These are phyloP conservation scores for Sebastes steindachneri DNA, from an alignment of 2,797 vertebrate species.

Conservation along the genomic window DNA sequence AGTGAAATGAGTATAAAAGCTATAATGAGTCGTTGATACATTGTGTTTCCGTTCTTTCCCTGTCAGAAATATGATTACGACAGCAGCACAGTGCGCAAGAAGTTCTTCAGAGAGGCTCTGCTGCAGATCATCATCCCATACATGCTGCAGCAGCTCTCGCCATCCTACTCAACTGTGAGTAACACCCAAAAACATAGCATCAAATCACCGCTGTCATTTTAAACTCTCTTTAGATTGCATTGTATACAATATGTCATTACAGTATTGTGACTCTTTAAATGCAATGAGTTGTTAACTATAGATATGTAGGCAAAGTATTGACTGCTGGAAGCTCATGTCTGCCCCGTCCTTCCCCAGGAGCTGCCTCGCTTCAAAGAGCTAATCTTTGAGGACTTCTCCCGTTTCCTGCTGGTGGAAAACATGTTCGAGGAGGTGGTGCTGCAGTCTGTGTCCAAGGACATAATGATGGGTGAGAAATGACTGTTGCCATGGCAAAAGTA, in stretches of 20 bases:
- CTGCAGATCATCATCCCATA: constrained; percentile 97
- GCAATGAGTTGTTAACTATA: not conserved
- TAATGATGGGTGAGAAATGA: constrained; percentile 90
- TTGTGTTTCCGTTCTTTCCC: not conserved
- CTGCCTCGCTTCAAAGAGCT: constrained; percentile 92
- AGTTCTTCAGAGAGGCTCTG: constrained; percentile 96
- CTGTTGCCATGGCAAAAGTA: not conserved
- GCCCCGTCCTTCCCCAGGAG: constrained; percentile 78
- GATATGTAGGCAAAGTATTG: not conserved
- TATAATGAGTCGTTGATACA: not conserved
- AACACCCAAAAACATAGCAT: not conserved
- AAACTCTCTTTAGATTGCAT: not conserved
- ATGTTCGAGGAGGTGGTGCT: constrained; percentile 95
- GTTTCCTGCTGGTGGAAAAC: constrained; percentile 94
- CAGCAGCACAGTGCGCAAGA: constrained; percentile 96
- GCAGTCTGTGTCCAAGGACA: constrained; percentile 95
- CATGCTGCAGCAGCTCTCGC: constrained; percentile 92
- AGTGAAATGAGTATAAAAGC: not conserved
- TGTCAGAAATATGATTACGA: constrained; percentile 95
- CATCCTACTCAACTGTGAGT: constrained; percentile 89
- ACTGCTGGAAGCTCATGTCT: not conserved
- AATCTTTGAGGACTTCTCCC: constrained; percentile 96
- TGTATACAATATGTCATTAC: not conserved
- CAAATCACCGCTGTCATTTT: not conserved
- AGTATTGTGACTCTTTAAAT: not conserved